phyloP scores from a whole-genome alignment of 2,888 invertebrate genomes.

The Lycocerus yunnanus region DNA sequence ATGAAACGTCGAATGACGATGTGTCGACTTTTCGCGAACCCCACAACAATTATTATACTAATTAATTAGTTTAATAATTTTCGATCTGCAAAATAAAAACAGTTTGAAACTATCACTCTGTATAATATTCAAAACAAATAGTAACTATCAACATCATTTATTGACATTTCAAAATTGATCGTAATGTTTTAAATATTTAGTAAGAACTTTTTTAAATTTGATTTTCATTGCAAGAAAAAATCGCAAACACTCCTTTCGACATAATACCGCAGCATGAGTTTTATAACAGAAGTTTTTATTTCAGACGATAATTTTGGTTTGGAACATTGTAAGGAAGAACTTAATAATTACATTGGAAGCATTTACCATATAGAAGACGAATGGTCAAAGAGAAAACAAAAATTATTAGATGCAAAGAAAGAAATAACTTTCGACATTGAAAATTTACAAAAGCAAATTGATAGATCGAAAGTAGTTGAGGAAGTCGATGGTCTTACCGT shows the following conservation, averaged over 20 bases:
- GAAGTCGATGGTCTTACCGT: constrained; percentile 63
- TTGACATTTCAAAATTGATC: neutral
- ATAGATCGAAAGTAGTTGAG: constrained; percentile 65
- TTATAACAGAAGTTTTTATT: neutral
- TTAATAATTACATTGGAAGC: neutral
- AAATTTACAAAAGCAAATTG: constrained; percentile 62
- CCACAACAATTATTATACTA: too few species aligned
- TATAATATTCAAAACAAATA: neutral
- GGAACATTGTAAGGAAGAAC: neutral
- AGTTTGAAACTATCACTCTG: too few species aligned
- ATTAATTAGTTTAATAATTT: too few species aligned
- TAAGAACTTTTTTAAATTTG: neutral
- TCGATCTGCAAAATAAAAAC: too few species aligned
- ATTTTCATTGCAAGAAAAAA: neutral
- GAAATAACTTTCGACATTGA: constrained; percentile 61
- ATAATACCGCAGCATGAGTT: neutral
- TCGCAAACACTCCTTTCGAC: neutral
- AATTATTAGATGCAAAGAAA: neutral
- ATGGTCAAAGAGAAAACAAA: neutral
- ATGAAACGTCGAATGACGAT: too few species aligned
- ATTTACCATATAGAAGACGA: neutral
- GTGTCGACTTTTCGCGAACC: too few species aligned
- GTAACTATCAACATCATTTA: neutral
- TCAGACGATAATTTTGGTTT: neutral
- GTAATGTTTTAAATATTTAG: neutral